These are phyloP conservation scores for Lithobates pipiens DNA, from an alignment of 2,797 vertebrate genomes.

Conservation along the genomic window DNA sequence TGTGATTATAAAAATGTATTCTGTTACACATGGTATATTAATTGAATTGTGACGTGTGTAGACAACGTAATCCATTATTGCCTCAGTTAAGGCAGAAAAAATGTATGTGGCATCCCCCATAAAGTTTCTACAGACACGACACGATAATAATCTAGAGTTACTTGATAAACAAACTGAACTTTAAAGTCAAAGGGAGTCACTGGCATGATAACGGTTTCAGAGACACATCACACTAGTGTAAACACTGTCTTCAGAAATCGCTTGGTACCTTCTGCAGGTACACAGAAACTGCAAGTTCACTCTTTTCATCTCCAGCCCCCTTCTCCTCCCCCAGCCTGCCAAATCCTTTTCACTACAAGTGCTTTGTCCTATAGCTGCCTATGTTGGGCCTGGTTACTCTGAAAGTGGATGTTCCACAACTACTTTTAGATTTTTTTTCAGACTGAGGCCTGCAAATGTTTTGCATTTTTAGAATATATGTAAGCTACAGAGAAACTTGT, in stretches of 20 bases:
- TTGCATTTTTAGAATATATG: not conserved
- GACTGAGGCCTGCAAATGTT: slow-evolving; percentile 29
- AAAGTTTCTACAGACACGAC: not conserved
- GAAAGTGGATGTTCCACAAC: slow-evolving; percentile 10
- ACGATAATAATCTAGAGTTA: not conserved
- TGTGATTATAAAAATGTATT: slow-evolving; percentile 14
- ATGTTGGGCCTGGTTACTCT: slow-evolving; percentile 43
- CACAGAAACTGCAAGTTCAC: not conserved
- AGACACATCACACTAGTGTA: slow-evolving; percentile 37
- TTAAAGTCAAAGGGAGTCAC: slow-evolving; percentile 21
- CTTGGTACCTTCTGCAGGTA: slow-evolving; percentile 52
- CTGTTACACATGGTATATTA: slow-evolving; percentile 11
- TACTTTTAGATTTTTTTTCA: slow-evolving; percentile 26
- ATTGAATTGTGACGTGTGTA: not conserved
- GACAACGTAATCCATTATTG: not conserved
- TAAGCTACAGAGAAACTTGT: not conserved
- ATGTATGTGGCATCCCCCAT: not conserved
- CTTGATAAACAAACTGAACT: slow-evolving; percentile 15
- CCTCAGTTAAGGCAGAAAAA: not conserved
- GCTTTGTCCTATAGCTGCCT: slow-evolving; percentile 29
- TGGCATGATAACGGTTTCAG: slow-evolving; percentile 32
- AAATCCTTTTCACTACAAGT: slow-evolving; percentile 30
- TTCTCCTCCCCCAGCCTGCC: slow-evolving; percentile 39
- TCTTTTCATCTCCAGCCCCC: slow-evolving; percentile 21
- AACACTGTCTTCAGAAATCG: slow-evolving; percentile 8